Base-by-base conservation (phyloP, 2,888 invertebrate species). In the Pachydiplax longipennis region DNA sequence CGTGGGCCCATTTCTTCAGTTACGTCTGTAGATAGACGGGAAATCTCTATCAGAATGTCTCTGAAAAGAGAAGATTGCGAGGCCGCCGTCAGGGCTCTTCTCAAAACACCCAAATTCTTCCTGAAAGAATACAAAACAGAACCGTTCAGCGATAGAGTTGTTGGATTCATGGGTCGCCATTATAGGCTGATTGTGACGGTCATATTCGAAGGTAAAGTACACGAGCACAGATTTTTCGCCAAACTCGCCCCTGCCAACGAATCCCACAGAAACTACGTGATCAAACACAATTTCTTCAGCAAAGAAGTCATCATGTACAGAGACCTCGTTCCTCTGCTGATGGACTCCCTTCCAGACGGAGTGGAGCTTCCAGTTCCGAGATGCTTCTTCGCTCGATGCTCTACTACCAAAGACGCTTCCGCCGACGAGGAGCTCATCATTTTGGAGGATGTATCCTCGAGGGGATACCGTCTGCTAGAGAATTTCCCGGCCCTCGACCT, bases 361-460 rank as follows among this genome's bases (percentile, higher is more conserved):
- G 22, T 35, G 8, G 2, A 25, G 2, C 58, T 83, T 22, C 83
- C 83, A 13, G 83, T 83, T 15, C 83, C 83, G 0, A 22, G 25
- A 35, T 83, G 83, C 22, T 35, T 83, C 53, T 83, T 83, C 58
- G 31, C 44, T 22, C 83, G 83, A 0, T 44, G 44, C 44, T 44
- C 44, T 0, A 44, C 44, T 44, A 8, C 6, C 44, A 44, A 44
- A 44, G 83, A 53, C 6, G 53, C 31, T 15, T 22, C 22, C 15
- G 48, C 48, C 13, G 31, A 48, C 0, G 53, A 82, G 15, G 82
- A 82, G 25, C 22, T 82, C 1, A 48, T 82, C 53, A 82, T 82
- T 12, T 25, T 82, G 25, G 82, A 82, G 8, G 82, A 82, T 25
- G 10, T 82, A 12, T 87, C 91, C n/a, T 90, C 91, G 1, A 90